phyloP scores from a whole-genome alignment of 2,888 invertebrate genomes.

The Pristionchus maxplancki region DNA sequence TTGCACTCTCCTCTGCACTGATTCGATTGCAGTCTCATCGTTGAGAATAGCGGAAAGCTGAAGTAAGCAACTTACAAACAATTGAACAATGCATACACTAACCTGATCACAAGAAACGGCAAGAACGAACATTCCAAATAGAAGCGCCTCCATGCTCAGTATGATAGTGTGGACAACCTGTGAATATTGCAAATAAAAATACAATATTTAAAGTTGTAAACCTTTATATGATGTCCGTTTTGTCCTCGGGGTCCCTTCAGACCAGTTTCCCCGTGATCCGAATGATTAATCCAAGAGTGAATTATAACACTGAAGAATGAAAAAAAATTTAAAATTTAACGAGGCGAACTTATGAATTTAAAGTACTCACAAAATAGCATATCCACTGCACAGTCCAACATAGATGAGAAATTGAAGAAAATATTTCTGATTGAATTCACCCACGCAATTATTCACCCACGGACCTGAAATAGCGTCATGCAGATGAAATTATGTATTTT shows the following conservation, averaged over 20 bases:
- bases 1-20: conserved; percentile 80
- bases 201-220: conserved; percentile 58
- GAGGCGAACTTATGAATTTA: too few species aligned
- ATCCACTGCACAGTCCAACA: conserved; percentile 68
- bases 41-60: conserved; percentile 89
- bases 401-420: conserved; percentile 86
- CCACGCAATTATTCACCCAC: conserved; percentile 93
- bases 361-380: conserved; percentile 68
- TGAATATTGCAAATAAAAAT: too few species aligned
- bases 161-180: conserved; percentile 88
- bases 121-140: conserved; percentile 91
- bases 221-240: conserved; percentile 73
- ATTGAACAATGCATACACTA: too few species aligned
- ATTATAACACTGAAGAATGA: conserved; percentile 69
- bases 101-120: conserved; percentile 88
- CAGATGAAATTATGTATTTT: background rate
- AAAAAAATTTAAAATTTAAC: too few species aligned
- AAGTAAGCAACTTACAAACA: conserved; percentile 59
- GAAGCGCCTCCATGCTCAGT: conserved; percentile 86
- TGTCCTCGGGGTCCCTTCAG: conserved; percentile 66
- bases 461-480: conserved; percentile 62
- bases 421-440: conserved; percentile 92
- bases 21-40: conserved; percentile 90
- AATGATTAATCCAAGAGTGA: conserved; percentile 71
- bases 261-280: conserved; percentile 66